Base-by-base conservation (phyloP, 64 coral and sea anemone genomes). In the Acropora yongei region DNA sequence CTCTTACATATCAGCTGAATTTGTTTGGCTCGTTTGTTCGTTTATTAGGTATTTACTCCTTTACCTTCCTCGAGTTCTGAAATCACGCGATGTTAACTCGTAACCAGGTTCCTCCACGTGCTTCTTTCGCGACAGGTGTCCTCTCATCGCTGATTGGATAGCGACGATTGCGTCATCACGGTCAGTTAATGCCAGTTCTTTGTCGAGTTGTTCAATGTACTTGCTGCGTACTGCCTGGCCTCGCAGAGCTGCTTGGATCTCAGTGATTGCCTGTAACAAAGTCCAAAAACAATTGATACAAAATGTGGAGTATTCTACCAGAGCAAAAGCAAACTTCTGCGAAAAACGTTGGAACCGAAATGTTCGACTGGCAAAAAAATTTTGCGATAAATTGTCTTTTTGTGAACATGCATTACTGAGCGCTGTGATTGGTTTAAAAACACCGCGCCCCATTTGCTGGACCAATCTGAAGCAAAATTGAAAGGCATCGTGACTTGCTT, bases 101-200 rank as follows among this genome's bases (percentile, higher is more conserved):
- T 89, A 80, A 74, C 66, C 67, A 63, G 88, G 75, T 14, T 86
- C 49, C 14, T 65, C 81, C 5, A 79, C 63, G 48, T 87, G 83
- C 49, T 63, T 90, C 44, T 47, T 93, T 88, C 95, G 94, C 57
- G 95, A 80, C 61, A 91, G 65, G 78, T 97, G 95, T 47, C 77
- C 95, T 63, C 95, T 97, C 83, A 94, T 81, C 71, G 95, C 95
- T 78, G 95, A 97, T 79, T 97, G 95, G 82, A 97, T 81, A 39
- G 53, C 67, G 16, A 97, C 49, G 46, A 94, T 87, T 12, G 95
- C 83, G 76, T 81, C 80, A 82, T 97, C 89, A 65, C 88, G 78
- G 48, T 94, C 92, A 83, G 87, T 75, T 6, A 61, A 67, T 57
- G 93, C 95, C 11, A 84, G 63, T 47, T 87, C 93, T 71, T 91